Percentiles rank a stretch among this genome's conserved stretches.
Evolutionary conservation across 2,113 vertebrate species (phyloP).

Genomic region (Meleagris gallopavo): DNA sequence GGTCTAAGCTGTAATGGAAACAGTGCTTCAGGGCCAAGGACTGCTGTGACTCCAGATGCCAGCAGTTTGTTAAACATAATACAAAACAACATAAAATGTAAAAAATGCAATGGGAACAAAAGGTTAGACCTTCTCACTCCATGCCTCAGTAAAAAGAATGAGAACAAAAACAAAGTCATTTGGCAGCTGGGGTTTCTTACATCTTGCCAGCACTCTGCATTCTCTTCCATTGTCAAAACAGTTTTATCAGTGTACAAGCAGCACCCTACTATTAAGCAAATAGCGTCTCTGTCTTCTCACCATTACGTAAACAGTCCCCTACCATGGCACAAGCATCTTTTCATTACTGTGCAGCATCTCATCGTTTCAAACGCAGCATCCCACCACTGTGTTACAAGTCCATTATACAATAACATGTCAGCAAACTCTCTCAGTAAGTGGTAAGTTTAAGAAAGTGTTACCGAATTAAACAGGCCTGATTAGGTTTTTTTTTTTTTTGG

Average conservation of each 20-base stretch:
- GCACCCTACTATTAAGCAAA: slow-evolving; percentile 48
- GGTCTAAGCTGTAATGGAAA: slow-evolving; percentile 51
- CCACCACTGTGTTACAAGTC: background rate
- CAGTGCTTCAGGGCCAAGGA: slow-evolving; percentile 40
- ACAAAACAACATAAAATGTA: slow-evolving; percentile 23
- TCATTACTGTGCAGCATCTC: background rate
- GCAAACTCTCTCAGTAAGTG: background rate
- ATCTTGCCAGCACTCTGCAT: background rate
- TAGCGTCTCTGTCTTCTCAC: background rate
- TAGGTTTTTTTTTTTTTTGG: background rate
- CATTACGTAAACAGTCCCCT: slow-evolving; percentile 36
- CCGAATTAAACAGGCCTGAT: background rate
- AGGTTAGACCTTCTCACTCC: slow-evolving; percentile 66
- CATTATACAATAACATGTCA: background rate
- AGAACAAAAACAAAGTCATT: slow-evolving; percentile 58
- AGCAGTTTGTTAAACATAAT: slow-evolving; percentile 23
- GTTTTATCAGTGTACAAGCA: slow-evolving; percentile 14
- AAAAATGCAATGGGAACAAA: slow-evolving; percentile 70
- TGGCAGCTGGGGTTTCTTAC: slow-evolving; percentile 58
- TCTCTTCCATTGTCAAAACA: background rate
- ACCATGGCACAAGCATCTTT: background rate
- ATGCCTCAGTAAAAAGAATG: slow-evolving; percentile 23
- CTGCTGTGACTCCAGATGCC: slow-evolving; percentile 69
- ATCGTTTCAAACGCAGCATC: background rate
- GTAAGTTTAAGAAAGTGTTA: background rate